A percentile compares a stretch with the other conserved stretches of the same genome.
phyloP scores from a whole-genome alignment of 2,888 invertebrate species.

The Sthenelais limicola region DNA sequence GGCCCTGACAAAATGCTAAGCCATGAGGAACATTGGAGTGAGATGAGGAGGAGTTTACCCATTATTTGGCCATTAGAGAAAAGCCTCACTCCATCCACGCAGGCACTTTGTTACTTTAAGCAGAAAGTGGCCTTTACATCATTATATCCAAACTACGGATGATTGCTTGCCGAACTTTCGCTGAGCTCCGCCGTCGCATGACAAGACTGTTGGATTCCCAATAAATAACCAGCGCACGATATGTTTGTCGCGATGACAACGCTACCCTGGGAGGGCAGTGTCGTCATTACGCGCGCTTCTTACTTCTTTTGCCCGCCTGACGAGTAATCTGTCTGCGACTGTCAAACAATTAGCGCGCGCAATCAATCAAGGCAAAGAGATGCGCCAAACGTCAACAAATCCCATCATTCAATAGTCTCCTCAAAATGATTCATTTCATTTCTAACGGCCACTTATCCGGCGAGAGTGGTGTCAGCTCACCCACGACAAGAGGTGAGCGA shows the following conservation, averaged over 20 bases:
- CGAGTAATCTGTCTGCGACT: constrained; percentile 29
- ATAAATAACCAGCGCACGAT: constrained; percentile 9
- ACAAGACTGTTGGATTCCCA: background rate
- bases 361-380: constrained; percentile 11
- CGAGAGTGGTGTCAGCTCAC: background rate
- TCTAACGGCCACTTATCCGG: constrained; percentile 15
- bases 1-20: no score
- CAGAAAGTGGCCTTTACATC: no score
- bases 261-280: background rate
- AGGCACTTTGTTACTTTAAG: background rate
- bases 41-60: constrained; percentile 15
- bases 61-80: constrained; percentile 22
- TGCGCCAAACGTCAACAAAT: constrained; percentile 10
- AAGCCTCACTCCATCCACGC: background rate
- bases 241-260: constrained; percentile 22
- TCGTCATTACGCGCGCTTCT: constrained; percentile 11
- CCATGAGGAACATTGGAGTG: no score
- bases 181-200: background rate
- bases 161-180: background rate
- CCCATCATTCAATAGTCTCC: constrained; percentile 33
- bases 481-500: no score
- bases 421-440: constrained; percentile 34
- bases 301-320: background rate
- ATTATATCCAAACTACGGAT: constrained; percentile 7
- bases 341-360: constrained; percentile 27